These are phyloP conservation scores for Mohoua ochrocephala DNA, from an alignment of 2,113 vertebrate genomes.

Conservation along the genomic window DNA sequence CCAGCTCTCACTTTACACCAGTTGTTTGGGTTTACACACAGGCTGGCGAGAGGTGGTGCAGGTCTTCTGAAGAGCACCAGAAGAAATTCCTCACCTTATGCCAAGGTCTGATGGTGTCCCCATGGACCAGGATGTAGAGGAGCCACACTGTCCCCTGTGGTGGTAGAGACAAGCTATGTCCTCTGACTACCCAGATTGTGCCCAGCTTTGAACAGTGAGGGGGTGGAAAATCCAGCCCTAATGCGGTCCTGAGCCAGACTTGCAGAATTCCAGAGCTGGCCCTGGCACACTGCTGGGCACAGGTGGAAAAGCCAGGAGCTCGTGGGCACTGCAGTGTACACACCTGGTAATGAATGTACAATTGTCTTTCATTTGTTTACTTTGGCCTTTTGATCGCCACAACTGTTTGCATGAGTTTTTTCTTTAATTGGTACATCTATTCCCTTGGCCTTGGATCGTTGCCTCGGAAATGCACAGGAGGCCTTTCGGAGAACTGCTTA, in stretches of 20 bases:
- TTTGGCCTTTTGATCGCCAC: neutral
- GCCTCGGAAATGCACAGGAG: constrained; percentile 33
- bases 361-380: neutral
- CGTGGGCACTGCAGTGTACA: neutral
- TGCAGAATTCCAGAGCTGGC: neutral
- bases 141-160: neutral
- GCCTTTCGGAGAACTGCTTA: constrained; percentile 11
- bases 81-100: neutral
- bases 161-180: neutral
- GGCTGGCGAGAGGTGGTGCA: neutral
- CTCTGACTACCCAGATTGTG: neutral
- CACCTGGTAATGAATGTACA: neutral
- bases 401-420: neutral
- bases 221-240: neutral
- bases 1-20: neutral
- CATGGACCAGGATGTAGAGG: neutral
- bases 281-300: neutral
- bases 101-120: neutral
- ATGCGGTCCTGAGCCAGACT: neutral
- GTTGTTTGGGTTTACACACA: neutral
- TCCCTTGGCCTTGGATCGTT: constrained; percentile 40
- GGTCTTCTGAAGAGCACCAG: neutral
- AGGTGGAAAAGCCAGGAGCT: neutral
- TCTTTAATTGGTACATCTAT: neutral
- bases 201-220: neutral